Percentiles rank a stretch among this genome's conserved stretches.
These are phyloP conservation scores for Pyrochroa serraticornis DNA, from an alignment of 2,888 invertebrate genomes.

Conservation along the genomic window DNA sequence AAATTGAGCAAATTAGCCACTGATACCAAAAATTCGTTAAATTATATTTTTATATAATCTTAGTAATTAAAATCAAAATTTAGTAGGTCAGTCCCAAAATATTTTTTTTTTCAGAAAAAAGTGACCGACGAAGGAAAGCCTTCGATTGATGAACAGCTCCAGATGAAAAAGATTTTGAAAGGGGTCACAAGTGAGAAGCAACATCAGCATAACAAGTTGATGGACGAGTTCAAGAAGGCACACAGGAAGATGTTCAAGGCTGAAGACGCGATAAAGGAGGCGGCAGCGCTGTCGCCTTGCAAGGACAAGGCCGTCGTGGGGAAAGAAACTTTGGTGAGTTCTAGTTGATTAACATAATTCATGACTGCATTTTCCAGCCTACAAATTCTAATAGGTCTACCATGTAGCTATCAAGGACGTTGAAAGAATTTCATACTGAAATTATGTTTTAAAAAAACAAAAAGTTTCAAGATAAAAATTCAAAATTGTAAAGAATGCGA, in stretches of 20 bases:
- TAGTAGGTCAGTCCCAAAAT: too few species aligned
- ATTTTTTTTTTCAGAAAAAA: conserved; percentile 44
- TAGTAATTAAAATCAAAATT: neutral
- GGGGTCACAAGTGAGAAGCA: conserved; percentile 67
- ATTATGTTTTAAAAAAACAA: neutral
- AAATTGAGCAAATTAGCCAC: neutral
- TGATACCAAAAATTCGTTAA: too few species aligned
- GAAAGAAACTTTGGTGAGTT: conserved; percentile 23
- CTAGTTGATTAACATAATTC: neutral
- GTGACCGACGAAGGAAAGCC: conserved; percentile 44
- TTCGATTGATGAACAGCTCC: conserved; percentile 55
- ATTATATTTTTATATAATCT: too few species aligned
- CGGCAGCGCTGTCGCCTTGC: neutral
- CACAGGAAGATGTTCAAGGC: conserved; percentile 84
- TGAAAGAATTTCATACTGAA: neutral
- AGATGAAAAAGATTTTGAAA: conserved; percentile 57
- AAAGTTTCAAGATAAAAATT: too few species aligned
- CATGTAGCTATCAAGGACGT: neutral
- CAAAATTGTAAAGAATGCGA: too few species aligned
- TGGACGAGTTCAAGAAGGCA: conserved; percentile 89
- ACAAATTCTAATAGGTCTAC: too few species aligned
- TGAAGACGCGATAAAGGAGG: conserved; percentile 28
- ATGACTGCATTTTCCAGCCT: neutral
- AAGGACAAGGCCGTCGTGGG: neutral
- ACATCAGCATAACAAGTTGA: conserved; percentile 75